Evolutionary conservation across 2,113 vertebrate genomes (phyloP).

Genomic region (Eclectus roratus): DNA sequence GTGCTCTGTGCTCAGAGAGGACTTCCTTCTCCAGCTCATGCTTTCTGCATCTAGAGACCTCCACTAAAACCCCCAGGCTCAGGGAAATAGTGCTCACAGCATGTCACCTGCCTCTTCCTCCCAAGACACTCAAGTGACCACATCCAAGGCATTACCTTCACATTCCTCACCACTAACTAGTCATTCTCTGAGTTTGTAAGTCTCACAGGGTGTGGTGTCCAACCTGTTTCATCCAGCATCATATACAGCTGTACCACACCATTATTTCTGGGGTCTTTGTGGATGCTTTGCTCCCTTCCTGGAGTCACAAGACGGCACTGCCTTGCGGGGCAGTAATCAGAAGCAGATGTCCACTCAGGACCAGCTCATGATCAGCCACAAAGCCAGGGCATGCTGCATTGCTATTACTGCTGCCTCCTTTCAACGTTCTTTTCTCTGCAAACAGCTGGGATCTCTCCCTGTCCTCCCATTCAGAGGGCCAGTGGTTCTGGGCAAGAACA

Average conservation of each 20-base stretch:
- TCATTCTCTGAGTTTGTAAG: not conserved
- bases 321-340: not conserved
- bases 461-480: not conserved
- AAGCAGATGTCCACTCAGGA: not conserved
- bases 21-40: not conserved
- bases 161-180: not conserved
- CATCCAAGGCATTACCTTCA: not conserved
- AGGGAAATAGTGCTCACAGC: not conserved
- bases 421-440: not conserved
- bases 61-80: not conserved
- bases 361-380: not conserved
- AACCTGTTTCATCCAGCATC: not conserved
- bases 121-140: not conserved
- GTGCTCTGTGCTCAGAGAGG: not conserved
- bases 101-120: not conserved
- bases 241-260: accelerated
- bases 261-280: not conserved
- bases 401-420: not conserved
- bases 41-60: not conserved
- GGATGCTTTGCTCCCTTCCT: not conserved
- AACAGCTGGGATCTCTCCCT: not conserved
- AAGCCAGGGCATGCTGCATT: not conserved
- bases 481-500: not conserved
- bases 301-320: not conserved
- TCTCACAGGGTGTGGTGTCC: not conserved